These are phyloP conservation scores for Poeciliopsis infans DNA, from an alignment of 2,797 vertebrate species.

Conservation along the genomic window DNA sequence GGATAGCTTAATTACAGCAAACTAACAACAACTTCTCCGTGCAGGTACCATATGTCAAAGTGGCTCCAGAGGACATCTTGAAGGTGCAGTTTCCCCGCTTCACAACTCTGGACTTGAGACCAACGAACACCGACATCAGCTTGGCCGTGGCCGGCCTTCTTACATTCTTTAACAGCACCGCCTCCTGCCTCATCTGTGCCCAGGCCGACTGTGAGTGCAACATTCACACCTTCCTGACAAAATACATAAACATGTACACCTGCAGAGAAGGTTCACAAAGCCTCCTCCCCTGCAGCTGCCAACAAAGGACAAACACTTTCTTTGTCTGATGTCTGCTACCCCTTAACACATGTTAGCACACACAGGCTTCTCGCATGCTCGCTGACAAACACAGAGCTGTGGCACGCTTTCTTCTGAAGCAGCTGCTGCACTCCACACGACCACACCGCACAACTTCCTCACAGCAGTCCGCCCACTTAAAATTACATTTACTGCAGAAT, in stretches of 20 bases:
- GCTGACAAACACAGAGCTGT: conserved; percentile 51
- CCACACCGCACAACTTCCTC: conserved; percentile 35
- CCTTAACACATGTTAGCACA: conserved; percentile 48
- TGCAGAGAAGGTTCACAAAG: conserved; percentile 12
- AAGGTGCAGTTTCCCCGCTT: conserved; percentile 97
- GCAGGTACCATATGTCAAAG: conserved; percentile 98
- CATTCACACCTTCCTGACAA: conserved; percentile 32
- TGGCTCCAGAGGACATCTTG: conserved; percentile 95
- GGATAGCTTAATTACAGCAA: conserved; percentile 14
- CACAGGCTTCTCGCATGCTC: conserved; percentile 28
- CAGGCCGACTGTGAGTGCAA: conserved; percentile 95
- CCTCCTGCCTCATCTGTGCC: conserved; percentile 97
- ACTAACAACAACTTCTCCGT: conserved; percentile 39
- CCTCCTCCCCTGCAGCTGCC: conserved; percentile 32
- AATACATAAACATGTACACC: conserved; percentile 23
- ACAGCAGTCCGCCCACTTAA: conserved; percentile 18
- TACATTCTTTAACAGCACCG: conserved; percentile 96
- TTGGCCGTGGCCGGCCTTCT: conserved; percentile 93
- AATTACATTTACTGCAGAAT: conserved; percentile 20
- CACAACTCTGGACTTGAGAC: conserved; percentile 96
- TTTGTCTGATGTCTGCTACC: conserved; percentile 41
- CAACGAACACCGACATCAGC: conserved; percentile 97
- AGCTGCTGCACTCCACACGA: conserved; percentile 51
- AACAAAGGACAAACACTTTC: conserved; percentile 43
- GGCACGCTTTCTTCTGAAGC: conserved; percentile 48